These are phyloP conservation scores for Cephus runcator DNA, from an alignment of 2,888 invertebrate genomes.

Conservation along the genomic window DNA sequence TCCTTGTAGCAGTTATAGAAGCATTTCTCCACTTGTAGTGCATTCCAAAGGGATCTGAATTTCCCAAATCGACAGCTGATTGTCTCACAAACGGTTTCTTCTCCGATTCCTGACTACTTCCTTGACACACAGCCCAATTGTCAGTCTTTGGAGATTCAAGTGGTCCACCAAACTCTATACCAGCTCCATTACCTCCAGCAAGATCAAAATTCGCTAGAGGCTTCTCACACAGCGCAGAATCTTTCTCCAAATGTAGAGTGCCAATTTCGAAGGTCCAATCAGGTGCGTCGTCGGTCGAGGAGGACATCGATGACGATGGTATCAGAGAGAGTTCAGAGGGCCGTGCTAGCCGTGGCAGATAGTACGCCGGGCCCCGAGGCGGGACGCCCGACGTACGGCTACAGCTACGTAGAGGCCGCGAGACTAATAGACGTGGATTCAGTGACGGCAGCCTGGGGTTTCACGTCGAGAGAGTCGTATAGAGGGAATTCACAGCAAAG, in stretches of 20 bases:
- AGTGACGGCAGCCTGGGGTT: constrained; percentile 73
- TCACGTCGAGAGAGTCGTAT: constrained; percentile 81
- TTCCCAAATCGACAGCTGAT: neutral
- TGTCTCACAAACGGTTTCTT: neutral
- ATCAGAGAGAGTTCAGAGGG: constrained; percentile 35
- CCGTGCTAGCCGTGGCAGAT: constrained; percentile 42
- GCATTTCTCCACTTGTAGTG: neutral
- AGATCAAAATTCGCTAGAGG: neutral
- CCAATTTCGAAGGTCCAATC: constrained; percentile 16
- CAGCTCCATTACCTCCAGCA: neutral
- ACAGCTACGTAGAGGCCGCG: constrained; percentile 80
- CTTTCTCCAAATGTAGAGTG: neutral
- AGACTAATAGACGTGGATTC: constrained; percentile 78
- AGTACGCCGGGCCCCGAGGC: constrained; percentile 50
- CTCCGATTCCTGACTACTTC: neutral
- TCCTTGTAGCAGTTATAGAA: neutral
- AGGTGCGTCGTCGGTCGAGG: constrained; percentile 11
- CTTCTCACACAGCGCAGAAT: neutral
- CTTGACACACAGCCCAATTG: neutral
- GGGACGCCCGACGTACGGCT: constrained; percentile 66
- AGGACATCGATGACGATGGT: constrained; percentile 12
- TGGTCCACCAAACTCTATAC: neutral
- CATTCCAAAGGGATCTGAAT: neutral
- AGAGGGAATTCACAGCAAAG: constrained; percentile 91
- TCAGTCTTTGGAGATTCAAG: neutral